These are phyloP conservation scores for Scyliorhinus canicula DNA, from an alignment of 2,797 vertebrate species.

Conservation along the genomic window DNA sequence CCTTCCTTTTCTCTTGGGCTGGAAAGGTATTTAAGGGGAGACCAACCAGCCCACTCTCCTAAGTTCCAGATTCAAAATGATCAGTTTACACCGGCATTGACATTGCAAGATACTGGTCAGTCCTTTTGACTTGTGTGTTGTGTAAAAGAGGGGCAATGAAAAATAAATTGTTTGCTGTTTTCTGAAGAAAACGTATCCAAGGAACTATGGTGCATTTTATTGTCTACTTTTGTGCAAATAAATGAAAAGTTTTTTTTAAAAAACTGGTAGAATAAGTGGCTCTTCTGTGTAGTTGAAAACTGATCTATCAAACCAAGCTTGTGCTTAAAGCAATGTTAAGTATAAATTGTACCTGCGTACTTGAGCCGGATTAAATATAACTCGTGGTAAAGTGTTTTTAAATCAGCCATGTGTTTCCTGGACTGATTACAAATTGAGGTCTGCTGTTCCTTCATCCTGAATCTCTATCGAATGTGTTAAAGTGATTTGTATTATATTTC, in stretches of 20 bases:
- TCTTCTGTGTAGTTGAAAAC: background rate
- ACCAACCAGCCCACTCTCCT: background rate
- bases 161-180: background rate
- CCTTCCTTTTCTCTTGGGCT: background rate
- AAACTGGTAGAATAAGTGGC: background rate
- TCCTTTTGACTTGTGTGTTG: background rate
- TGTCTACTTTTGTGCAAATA: background rate
- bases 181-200: background rate
- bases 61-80: no score
- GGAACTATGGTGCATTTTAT: background rate
- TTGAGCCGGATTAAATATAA: background rate
- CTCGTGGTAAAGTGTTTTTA: background rate
- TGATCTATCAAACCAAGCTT: background rate
- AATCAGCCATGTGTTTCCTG: background rate
- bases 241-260: background rate
- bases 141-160: background rate
- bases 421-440: background rate
- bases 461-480: no score
- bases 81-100: background rate
- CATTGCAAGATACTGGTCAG: background rate
- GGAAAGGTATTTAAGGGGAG: background rate
- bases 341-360: background rate
- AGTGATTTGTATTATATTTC: no score
- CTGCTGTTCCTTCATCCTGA: background rate
- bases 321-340: background rate